Conservation (phyloP, 2,113 vertebrate species). For the Notiomystis cincta region DNA sequence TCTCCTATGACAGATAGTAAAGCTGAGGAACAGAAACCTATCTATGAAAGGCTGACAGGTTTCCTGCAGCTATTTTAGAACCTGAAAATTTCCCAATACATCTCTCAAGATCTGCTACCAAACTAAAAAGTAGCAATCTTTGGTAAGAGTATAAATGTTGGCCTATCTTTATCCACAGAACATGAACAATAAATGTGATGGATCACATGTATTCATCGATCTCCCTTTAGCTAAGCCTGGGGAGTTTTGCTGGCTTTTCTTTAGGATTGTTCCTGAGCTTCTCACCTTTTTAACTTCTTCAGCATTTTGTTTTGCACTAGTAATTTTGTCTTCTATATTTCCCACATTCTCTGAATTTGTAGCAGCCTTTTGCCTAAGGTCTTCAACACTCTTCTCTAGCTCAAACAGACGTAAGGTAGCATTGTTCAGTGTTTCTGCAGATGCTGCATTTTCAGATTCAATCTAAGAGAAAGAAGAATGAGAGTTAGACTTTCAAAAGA, state of each 20-base stretch:
- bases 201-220: not conserved
- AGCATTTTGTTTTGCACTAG: conserved; percentile 71
- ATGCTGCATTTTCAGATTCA: conserved; percentile 85
- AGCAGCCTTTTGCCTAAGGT: conserved; percentile 77
- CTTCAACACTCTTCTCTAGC: conserved; percentile 81
- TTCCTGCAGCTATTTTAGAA: not conserved
- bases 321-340: conserved; percentile 75
- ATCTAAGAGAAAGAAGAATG: conserved; percentile 74
- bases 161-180: not conserved
- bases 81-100: not conserved
- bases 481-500: not conserved
- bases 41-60: not conserved
- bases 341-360: conserved; percentile 73
- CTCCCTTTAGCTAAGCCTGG: not conserved
- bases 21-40: not conserved
- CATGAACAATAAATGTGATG: not conserved
- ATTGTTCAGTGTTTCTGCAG: conserved; percentile 84
- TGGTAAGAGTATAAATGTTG: not conserved
- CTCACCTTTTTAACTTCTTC: conserved; percentile 83
- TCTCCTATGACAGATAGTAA: not conserved
- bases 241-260: not conserved
- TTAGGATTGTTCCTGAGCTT: not conserved
- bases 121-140: not conserved
- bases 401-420: conserved; percentile 83
- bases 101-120: not conserved